phyloP scores from a whole-genome alignment of 2,113 vertebrate genomes.

The Agelaius phoeniceus region DNA sequence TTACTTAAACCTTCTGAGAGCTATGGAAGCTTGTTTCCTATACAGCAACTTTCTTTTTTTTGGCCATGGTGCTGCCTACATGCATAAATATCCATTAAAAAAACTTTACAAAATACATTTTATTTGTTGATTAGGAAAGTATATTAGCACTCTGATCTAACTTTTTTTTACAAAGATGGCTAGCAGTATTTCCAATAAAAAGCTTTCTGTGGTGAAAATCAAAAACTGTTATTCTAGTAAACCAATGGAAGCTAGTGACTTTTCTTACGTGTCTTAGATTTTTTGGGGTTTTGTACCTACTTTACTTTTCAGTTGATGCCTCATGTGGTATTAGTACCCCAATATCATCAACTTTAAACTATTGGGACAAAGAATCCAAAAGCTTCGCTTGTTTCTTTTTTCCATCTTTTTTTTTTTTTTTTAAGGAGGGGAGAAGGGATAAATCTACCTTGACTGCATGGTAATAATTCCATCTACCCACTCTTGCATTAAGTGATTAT shows the following conservation, averaged over 20 bases:
- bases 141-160: background rate
- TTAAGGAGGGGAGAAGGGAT: background rate
- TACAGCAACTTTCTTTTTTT: background rate
- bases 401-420: background rate
- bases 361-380: conserved; percentile 1
- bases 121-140: background rate
- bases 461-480: conserved; percentile 68
- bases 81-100: background rate
- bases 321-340: background rate
- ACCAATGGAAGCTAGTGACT: background rate
- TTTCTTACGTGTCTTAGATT: background rate
- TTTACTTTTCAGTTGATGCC: background rate
- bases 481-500: conserved; percentile 72
- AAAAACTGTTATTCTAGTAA: background rate
- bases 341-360: background rate
- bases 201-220: background rate
- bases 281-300: background rate
- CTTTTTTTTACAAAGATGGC: background rate
- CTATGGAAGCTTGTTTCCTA: background rate
- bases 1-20: background rate
- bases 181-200: background rate
- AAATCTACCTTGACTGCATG: conserved; percentile 59
- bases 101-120: background rate
- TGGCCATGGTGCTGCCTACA: background rate
- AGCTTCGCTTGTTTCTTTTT: background rate